Conservation (phyloP, 92 coral and sea anemone genomes). For the Porites rus region DNA sequence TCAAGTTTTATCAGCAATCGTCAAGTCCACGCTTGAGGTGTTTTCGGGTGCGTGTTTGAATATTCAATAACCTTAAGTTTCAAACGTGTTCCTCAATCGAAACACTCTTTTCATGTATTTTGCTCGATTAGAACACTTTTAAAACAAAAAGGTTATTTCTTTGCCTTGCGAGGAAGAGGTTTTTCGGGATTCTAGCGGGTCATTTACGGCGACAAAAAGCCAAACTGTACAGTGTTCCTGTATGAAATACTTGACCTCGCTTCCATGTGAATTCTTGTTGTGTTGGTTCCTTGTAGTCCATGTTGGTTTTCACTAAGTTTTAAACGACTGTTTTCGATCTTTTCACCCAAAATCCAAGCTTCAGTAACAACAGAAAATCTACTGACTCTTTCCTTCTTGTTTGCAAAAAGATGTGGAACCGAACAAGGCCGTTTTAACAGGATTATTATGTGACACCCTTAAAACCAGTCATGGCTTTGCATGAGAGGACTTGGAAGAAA, state of each 20-base stretch:
- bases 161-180: background rate
- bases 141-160: conserved; percentile 19
- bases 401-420: conserved; percentile 19
- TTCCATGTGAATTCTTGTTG: conserved; percentile 64
- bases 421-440: conserved; percentile 41
- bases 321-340: conserved; percentile 22
- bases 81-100: conserved; percentile 42
- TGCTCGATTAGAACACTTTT: conserved; percentile 38
- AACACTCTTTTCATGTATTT: conserved; percentile 22
- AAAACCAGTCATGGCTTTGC: conserved; percentile 39
- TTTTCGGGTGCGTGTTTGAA: conserved; percentile 62
- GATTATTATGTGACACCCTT: conserved; percentile 48
- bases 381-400: background rate
- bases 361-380: background rate
- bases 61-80: conserved; percentile 62
- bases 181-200: conserved; percentile 35
- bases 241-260: conserved; percentile 79
- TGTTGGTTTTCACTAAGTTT: conserved; percentile 39
- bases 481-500: conserved; percentile 34
- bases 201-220: conserved; percentile 35
- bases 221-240: conserved; percentile 43
- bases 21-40: conserved; percentile 77
- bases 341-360: conserved; percentile 3
- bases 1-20: conserved; percentile 64
- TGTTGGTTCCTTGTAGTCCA: conserved; percentile 60